Conservation (phyloP, 2,113 vertebrate species). For the Porphyrio hochstetteri region DNA sequence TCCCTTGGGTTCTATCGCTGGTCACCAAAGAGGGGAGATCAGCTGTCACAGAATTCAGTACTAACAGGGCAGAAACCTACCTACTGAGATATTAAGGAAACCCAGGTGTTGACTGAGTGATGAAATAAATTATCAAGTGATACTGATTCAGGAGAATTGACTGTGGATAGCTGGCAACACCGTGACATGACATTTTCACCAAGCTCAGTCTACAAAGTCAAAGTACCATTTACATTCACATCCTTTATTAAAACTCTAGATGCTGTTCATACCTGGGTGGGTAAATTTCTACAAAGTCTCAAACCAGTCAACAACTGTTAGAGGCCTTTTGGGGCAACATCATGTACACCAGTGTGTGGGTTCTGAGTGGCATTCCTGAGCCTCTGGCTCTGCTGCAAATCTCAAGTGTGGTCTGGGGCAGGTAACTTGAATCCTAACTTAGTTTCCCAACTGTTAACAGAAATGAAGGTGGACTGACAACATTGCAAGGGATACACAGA, state of each 20-base stretch:
- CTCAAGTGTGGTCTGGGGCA: background rate
- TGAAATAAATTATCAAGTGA: background rate
- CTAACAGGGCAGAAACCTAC: background rate
- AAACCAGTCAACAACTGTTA: background rate
- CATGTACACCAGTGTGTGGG: background rate
- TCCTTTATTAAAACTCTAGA: background rate
- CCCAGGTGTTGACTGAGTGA: background rate
- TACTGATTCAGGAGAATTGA: background rate
- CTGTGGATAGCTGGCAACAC: background rate
- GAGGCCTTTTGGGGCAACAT: background rate
- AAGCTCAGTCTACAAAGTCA: background rate
- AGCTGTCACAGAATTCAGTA: background rate
- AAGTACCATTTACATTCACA: background rate
- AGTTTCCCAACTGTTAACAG: background rate
- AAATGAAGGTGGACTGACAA: background rate
- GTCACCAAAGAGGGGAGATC: too few relatives aligned
- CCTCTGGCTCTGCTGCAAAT: background rate
- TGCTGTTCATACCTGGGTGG: background rate
- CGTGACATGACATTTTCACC: background rate
- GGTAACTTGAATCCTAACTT: background rate
- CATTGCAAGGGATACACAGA: background rate
- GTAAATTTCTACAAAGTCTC: background rate
- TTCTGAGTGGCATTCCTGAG: background rate
- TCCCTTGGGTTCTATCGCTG: too few relatives aligned
- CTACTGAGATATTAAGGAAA: background rate